Conservation (phyloP, 2,888 invertebrate species). For the Tinea trinotella region DNA sequence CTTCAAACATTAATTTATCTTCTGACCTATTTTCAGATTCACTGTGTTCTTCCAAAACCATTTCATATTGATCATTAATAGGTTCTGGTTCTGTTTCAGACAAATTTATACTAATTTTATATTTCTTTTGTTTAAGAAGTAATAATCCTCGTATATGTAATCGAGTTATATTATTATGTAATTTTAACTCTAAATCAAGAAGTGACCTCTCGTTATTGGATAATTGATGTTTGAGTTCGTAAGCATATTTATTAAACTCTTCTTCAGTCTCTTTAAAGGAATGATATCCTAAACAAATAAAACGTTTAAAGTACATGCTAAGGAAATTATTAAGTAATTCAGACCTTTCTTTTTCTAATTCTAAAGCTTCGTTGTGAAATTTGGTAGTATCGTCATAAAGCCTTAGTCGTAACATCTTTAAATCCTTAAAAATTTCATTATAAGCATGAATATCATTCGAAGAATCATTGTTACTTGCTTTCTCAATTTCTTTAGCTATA, state of each 20-base stretch:
- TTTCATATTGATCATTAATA: constrained; percentile 27
- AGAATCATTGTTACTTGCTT: constrained; percentile 22
- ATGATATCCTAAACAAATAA: constrained; percentile 38
- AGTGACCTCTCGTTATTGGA: constrained; percentile 49
- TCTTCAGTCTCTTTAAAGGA: constrained; percentile 45
- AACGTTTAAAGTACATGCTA: constrained; percentile 41
- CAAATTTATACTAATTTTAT: constrained; percentile 21
- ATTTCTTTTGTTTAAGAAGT: constrained; percentile 25
- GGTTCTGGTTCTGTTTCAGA: constrained; percentile 26
- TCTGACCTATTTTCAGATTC: too few species aligned
- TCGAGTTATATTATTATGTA: constrained; percentile 23
- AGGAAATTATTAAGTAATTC: constrained; percentile 39
- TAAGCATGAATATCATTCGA: constrained; percentile 24
- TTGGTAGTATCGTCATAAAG: constrained; percentile 27
- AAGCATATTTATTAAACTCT: constrained; percentile 49
- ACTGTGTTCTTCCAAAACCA: background rate
- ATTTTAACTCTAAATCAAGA: constrained; percentile 40
- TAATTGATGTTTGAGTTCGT: constrained; percentile 52
- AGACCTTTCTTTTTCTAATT: constrained; percentile 45
- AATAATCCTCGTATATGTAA: constrained; percentile 25
- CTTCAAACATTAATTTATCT: constrained; percentile 14
- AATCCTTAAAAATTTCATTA: constrained; percentile 31
- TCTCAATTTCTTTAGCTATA: constrained; percentile 22
- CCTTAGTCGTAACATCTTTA: constrained; percentile 29
- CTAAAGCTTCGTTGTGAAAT: constrained; percentile 39